Evolutionary conservation across 2,888 invertebrate species (phyloP), one percentile per base, ranked within the genome.

Genomic region (Miltochrista miniata): DNA sequence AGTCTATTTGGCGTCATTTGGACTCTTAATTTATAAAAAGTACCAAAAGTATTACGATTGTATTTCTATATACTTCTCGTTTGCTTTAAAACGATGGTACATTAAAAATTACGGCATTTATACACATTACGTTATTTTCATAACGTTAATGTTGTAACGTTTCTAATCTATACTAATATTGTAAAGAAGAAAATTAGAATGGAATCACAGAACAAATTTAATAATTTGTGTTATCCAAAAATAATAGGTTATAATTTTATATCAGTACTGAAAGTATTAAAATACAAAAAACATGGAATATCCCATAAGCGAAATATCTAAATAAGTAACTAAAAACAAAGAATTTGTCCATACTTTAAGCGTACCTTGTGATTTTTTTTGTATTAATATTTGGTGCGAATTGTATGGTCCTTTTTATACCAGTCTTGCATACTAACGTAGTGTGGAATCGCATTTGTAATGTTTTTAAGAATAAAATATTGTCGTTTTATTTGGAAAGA

Each of bases 391-490:
- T 54, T 56, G 61, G 64, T 68, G 68, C 68, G 64, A 56, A 56
- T 51, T 57, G 54, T 54, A 61, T n/a, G 56, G 49, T 64, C 56
- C 50, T 63, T 41, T 69, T 73, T 68, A 58, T 61, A 69, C 59
- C 57, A 37, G 48, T 67, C 46, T 57, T 55, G 67, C 65, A 57
- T 62, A 72, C 62, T 75, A 76, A 71, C 62, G 48, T 56, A 52
- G 72, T 68, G 69, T 75, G 74, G 59, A 72, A 69, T 68, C 64
- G 74, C 73, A 75, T 75, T 74, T 75, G 74, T 59, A 65, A 59
- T 51, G 41, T 57, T 56, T 48, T 61, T 59, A 50, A 53, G 47
- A 62, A 52, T 56, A 14, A 45, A 57, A 59, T 59, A 51, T 63
- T 54, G 44, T 40, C 10, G 29, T 41, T 43, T 65, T 68, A 59